Conservation (phyloP, 2,888 invertebrate genomes). For the Callyntrura guangdongensis region DNA sequence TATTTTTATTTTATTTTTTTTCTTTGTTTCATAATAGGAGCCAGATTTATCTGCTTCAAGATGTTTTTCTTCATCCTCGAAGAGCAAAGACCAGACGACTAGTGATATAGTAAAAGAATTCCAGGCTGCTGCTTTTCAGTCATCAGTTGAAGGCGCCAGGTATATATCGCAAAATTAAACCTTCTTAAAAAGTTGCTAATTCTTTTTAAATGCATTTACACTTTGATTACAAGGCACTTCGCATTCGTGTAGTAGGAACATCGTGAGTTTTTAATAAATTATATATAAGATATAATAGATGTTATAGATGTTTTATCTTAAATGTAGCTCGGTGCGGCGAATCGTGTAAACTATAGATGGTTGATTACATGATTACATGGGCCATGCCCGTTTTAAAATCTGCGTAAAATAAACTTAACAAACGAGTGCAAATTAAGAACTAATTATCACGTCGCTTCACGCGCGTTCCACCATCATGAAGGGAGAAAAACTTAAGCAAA, state of each 20-base stretch:
- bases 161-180: slow-evolving; percentile 48
- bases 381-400: no score
- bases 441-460: slow-evolving; percentile 24
- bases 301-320: background rate
- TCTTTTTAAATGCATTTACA: background rate
- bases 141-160: slow-evolving; percentile 80
- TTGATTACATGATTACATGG: no score
- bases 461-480: slow-evolving; percentile 9
- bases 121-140: slow-evolving; percentile 83
- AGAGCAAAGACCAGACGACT: slow-evolving; percentile 75
- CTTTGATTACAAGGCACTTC: no score
- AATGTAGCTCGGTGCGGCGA: background rate
- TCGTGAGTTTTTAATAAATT: no score
- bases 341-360: no score
- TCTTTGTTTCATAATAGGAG: background rate
- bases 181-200: background rate
- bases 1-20: no score
- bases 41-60: slow-evolving; percentile 2
- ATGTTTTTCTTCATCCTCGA: slow-evolving; percentile 70
- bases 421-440: slow-evolving; percentile 29
- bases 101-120: slow-evolving; percentile 84
- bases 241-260: no score
- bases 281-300: no score
- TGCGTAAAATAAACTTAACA: background rate
- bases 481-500: background rate